These are phyloP conservation scores for Petrocephalus zakoni DNA, from an alignment of 2,113 vertebrate species.

Conservation along the genomic window DNA sequence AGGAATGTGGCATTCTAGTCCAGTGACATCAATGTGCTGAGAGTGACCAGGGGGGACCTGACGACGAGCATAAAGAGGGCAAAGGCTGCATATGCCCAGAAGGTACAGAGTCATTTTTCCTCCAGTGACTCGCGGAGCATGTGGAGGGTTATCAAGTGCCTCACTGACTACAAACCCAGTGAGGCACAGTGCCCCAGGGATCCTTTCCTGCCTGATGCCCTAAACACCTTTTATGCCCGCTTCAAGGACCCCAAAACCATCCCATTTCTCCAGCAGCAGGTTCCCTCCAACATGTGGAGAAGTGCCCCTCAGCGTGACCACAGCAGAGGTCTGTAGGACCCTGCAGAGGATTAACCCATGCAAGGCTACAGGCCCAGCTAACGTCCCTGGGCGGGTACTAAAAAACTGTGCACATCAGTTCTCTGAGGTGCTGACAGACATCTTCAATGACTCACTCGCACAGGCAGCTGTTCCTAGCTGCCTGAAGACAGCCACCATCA, in stretches of 20 bases:
- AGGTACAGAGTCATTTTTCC: no score
- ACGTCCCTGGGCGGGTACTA: not conserved
- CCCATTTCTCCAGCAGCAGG: not conserved
- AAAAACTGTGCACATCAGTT: no score
- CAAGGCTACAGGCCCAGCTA: not conserved
- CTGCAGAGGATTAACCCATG: not conserved
- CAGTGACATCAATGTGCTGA: no score
- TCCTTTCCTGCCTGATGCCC: not conserved
- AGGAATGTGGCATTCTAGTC: no score
- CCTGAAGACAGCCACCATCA: not conserved
- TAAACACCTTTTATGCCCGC: not conserved
- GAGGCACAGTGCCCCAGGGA: not conserved
- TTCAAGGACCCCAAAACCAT: not conserved
- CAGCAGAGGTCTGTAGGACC: not conserved
- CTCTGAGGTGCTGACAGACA: no score
- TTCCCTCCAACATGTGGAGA: not conserved
- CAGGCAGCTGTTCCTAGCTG: not conserved
- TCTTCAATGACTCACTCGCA: no score
- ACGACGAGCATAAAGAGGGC: not conserved
- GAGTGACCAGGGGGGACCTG: no score
- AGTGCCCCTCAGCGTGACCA: not conserved
- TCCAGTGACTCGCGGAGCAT: not conserved
- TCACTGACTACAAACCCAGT: not conserved
- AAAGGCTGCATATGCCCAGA: not conserved
- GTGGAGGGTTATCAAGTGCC: not conserved